Base-by-base conservation (phyloP, 2,113 vertebrate species). In the Neogale vison region DNA sequence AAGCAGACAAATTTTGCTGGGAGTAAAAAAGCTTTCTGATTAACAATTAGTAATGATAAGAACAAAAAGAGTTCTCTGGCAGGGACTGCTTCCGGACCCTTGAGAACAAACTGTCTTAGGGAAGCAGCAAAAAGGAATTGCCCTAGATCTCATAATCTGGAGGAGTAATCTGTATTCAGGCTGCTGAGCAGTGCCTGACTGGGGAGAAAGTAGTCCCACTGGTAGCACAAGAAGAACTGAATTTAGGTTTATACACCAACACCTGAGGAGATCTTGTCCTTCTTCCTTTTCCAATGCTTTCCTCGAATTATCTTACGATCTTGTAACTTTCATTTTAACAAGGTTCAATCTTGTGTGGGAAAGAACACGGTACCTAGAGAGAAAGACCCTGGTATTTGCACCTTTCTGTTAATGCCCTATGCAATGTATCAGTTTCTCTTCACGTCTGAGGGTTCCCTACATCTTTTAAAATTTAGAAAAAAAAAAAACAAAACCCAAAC, bases 281-380 rank as follows among this genome's bases (percentile, higher is more conserved):
- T 76, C 17, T 69, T 7, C 15, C 21, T 72, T 95, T 97, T 57
- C 50, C n/a, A 63, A 26, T 94, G 67, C 4, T 23, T 42, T 88
- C 8, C 23, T 90, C 52, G 81, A 93, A 84, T 1, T 76, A 42
- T 94, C 39, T 71, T 67, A 84, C 31, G 17, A 69, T 8, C 14
- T 34, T 83, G 24, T 52, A 91, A 86, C 29, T 69, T 91, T 96
- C 50, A 95, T 7, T 90, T 90, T 86, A 91, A 84, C 14, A 94
- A 92, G 42, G 52, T 87, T 89, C 31, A 55, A 80, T 82, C 12
- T 81, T 52, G 5, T 92, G 26, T 67, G 85, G 39, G n/a, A 88
- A 29, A 84, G 15, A 77, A 39, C 45, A 86, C 65, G 24, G 34
- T 59, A 77, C 14, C 2, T 31, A 34, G 18, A 42, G 10, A 90